Conservation (phyloP, 2,888 invertebrate species). For the Mylabris sibirica region DNA sequence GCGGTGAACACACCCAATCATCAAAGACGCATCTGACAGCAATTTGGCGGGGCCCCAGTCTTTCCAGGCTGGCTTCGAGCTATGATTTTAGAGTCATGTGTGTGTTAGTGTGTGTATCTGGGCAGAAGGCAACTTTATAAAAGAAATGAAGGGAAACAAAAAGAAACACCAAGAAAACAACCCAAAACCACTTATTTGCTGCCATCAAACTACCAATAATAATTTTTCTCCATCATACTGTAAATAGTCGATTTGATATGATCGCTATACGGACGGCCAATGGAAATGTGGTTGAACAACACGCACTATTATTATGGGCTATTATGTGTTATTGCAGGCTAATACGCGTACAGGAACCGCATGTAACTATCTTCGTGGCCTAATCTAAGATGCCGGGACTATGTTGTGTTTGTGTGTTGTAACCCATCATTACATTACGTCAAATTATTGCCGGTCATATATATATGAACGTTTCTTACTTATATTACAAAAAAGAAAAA, state of each 20-base stretch:
- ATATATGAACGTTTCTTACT: neutral
- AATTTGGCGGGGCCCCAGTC: constrained; percentile 42
- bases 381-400: constrained; percentile 51
- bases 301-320: constrained; percentile 63
- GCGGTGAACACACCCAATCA: constrained; percentile 54
- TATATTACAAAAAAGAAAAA: neutral
- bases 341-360: constrained; percentile 58
- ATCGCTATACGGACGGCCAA: constrained; percentile 58
- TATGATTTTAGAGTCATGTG: constrained; percentile 59
- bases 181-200: constrained; percentile 56
- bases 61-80: constrained; percentile 44
- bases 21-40: constrained; percentile 60
- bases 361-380: constrained; percentile 57
- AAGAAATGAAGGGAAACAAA: no score
- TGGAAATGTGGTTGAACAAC: constrained; percentile 53
- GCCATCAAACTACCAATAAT: constrained; percentile 60
- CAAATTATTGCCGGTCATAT: constrained; percentile 50
- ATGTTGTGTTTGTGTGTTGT: constrained; percentile 37
- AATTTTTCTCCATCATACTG: constrained; percentile 62
- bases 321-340: constrained; percentile 62
- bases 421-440: constrained; percentile 58
- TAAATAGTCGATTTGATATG: constrained; percentile 62
- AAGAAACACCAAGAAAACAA: neutral
- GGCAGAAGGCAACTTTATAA: constrained; percentile 47
- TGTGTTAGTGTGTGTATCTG: constrained; percentile 47